Evolutionary conservation across 2,888 invertebrate genomes (phyloP).

Genomic region (Chaitophorus viminalis): DNA sequence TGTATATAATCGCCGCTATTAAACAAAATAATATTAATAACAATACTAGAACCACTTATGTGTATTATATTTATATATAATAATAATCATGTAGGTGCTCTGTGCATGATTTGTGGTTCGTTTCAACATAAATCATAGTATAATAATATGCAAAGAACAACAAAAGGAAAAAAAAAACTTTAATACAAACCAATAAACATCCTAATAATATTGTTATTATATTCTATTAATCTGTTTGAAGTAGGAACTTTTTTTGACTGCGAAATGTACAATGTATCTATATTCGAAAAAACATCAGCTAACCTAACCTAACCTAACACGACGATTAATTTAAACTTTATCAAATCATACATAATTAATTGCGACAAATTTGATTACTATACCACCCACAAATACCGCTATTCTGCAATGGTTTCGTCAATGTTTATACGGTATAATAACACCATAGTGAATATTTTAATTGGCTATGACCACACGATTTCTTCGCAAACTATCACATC

Average conservation of each 20-base stretch:
- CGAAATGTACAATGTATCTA: not conserved
- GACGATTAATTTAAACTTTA: conserved; percentile 17
- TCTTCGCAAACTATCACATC: not conserved
- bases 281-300: not conserved
- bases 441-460: conserved; percentile 12
- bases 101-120: too few species aligned
- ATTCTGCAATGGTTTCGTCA: not conserved
- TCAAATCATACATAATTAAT: conserved; percentile 31
- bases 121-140: too few species aligned
- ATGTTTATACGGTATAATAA: conserved; percentile 14
- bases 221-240: not conserved
- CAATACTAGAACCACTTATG: too few species aligned
- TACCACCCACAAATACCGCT: not conserved
- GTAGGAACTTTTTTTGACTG: not conserved
- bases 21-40: too few species aligned
- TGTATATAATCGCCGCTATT: too few species aligned
- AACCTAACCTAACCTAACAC: too few species aligned
- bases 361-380: conserved; percentile 5
- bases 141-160: too few species aligned
- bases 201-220: not conserved
- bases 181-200: not conserved
- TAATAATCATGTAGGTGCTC: too few species aligned
- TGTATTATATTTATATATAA: too few species aligned
- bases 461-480: conserved; percentile 8
- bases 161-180: not conserved